These are phyloP conservation scores for Crossocerus cetratus DNA, from an alignment of 2,888 invertebrate genomes.

Conservation along the genomic window DNA sequence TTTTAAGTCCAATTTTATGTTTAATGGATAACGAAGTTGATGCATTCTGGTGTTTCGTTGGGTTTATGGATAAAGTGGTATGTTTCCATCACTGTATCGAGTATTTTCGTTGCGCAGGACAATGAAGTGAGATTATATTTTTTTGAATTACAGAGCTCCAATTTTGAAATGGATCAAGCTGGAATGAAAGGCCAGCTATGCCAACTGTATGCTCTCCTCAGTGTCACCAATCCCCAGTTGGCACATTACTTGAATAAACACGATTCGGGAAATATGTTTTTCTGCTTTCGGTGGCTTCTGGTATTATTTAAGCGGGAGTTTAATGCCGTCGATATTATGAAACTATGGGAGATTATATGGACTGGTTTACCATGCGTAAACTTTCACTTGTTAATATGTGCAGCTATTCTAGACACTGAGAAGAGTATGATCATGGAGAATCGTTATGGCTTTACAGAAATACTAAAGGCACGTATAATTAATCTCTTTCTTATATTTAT, in stretches of 20 bases:
- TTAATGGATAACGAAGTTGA: constrained; percentile 96
- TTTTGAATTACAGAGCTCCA: constrained; percentile 82
- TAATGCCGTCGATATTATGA: constrained; percentile 89
- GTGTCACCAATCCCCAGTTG: constrained; percentile 90
- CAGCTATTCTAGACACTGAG: constrained; percentile 95
- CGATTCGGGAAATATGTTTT: constrained; percentile 97
- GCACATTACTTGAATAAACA: constrained; percentile 91
- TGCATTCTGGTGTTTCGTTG: constrained; percentile 99
- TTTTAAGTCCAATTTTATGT: constrained; percentile 93
- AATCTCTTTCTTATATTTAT: neutral
- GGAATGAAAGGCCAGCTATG: constrained; percentile 96
- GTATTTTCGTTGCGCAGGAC: too few relatives aligned
- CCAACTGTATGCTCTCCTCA: constrained; percentile 89
- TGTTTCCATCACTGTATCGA: constrained; percentile 66
- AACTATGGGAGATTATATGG: constrained; percentile 98
- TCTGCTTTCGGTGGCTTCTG: constrained; percentile 98
- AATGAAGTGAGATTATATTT: constrained; percentile 7
- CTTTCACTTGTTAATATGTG: constrained; percentile 95
- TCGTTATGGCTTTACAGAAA: constrained; percentile 96
- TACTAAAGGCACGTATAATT: constrained; percentile 85
- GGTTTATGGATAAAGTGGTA: constrained; percentile 97
- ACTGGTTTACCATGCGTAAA: constrained; percentile 95
- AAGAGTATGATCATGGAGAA: constrained; percentile 92
- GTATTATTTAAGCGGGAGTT: constrained; percentile 98
- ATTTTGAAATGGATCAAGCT: constrained; percentile 98